Conservation (phyloP, 2,888 invertebrate species). For the Agrotis clavis region DNA sequence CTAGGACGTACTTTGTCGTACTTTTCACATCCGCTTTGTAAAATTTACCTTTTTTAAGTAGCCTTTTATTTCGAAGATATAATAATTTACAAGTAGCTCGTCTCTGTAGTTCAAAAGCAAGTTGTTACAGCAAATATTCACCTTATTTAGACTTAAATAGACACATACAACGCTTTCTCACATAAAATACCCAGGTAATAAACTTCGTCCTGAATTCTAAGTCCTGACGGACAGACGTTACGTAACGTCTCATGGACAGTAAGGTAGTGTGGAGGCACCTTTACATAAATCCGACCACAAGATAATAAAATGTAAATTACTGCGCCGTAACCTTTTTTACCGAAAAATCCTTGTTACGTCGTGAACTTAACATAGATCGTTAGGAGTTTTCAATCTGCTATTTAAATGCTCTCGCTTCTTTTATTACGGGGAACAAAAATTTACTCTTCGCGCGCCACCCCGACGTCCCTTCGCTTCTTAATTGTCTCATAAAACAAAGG, state of each 20-base stretch:
- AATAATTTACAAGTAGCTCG: slow-evolving; percentile 1
- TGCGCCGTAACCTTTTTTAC: slow-evolving; percentile 67
- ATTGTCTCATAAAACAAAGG: slow-evolving; percentile 86
- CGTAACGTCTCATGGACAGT: slow-evolving; percentile 37
- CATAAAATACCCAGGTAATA: slow-evolving; percentile 37
- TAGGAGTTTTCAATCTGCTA: slow-evolving; percentile 81
- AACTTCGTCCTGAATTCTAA: slow-evolving; percentile 22
- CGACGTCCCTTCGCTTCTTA: slow-evolving; percentile 79
- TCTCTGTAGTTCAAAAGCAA: not conserved
- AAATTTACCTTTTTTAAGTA: too few species aligned
- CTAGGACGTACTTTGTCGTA: too few species aligned
- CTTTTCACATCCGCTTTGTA: too few species aligned
- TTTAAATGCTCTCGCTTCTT: slow-evolving; percentile 80
- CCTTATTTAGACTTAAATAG: slow-evolving; percentile 22
- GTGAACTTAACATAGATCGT: slow-evolving; percentile 78
- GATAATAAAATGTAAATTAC: slow-evolving; percentile 70
- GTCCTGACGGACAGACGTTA: slow-evolving; percentile 29
- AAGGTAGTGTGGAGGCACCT: slow-evolving; percentile 55
- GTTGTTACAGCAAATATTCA: slow-evolving; percentile 1
- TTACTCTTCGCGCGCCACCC: slow-evolving; percentile 76
- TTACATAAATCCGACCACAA: slow-evolving; percentile 67
- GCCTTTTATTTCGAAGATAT: too few species aligned
- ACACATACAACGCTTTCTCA: slow-evolving; percentile 30
- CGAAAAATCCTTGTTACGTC: slow-evolving; percentile 67
- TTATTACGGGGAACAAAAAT: slow-evolving; percentile 80